Base-by-base conservation (phyloP, 2,888 invertebrate genomes). In the Dryadula phaetusa region DNA sequence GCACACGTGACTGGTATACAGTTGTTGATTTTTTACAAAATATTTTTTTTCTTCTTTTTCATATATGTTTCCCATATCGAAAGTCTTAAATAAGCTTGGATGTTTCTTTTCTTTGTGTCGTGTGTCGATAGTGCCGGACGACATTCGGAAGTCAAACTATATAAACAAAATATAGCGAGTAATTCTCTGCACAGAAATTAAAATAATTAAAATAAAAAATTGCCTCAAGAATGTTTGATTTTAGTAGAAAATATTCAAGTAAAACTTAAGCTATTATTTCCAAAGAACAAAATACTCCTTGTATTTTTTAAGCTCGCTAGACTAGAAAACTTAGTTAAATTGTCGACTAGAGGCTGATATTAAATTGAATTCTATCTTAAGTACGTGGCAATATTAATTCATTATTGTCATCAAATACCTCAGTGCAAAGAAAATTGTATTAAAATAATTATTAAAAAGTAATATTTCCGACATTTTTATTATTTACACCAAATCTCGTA, bases 1-100 rank as follows among this genome's bases (percentile, higher is more conserved):
- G 96, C 97, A 0, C 95, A 97, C 78, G 95, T 95, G 77, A 94
- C 94, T 75, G 96, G 97, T 95, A 90, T 62, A 40, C 61, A 22
- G 47, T 61, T 28, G 32, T 56, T 67, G n/a, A 61, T 66, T 56
- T 46, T 37, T 40, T 46, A 18, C 7, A 18, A 20, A 10, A n/a
- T n/a, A n/a, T 52, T 52, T 25, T 3, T n/a, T 25, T 7, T 22
- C 3, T 12, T 12, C 12, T 14, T 14, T 37, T 42, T n/a, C n/a
- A n/a, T n/a, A n/a, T n/a, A n/a, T n/a, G n/a, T n/a, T n/a, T n/a
- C n/a, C n/a, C n/a, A n/a, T n/a, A n/a, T n/a, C n/a, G n/a, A n/a
- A n/a, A n/a, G n/a, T n/a, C n/a, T n/a, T n/a, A n/a, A n/a, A n/a
- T n/a, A n/a, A n/a, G n/a, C n/a, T n/a, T n/a, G n/a, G n/a, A n/a